Evolutionary conservation across 2,888 invertebrate genomes (phyloP).

Genomic region (Eretmocerus hayati): DNA sequence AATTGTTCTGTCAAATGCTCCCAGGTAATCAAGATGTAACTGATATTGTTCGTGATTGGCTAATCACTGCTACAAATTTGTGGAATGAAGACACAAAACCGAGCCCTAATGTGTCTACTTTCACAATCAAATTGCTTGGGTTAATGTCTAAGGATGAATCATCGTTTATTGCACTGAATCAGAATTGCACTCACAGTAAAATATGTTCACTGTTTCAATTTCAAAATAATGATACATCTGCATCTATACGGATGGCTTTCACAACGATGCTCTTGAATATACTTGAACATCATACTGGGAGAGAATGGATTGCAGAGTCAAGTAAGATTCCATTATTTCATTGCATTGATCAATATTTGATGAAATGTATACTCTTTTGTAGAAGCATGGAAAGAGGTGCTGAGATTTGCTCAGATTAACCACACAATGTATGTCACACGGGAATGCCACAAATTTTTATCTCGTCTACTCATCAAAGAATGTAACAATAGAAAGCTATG

Average conservation of each 20-base stretch:
- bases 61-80: slow-evolving; percentile 31
- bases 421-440: slow-evolving; percentile 66
- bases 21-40: slow-evolving; percentile 26
- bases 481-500: slow-evolving; percentile 44
- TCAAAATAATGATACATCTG: slow-evolving; percentile 45
- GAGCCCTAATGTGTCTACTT: slow-evolving; percentile 51
- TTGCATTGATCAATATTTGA: not conserved
- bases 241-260: slow-evolving; percentile 62
- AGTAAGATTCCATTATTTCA: slow-evolving; percentile 28
- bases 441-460: slow-evolving; percentile 60
- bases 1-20: slow-evolving; percentile 4
- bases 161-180: slow-evolving; percentile 52
- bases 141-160: slow-evolving; percentile 55
- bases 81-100: slow-evolving; percentile 38
- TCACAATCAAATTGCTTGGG: slow-evolving; percentile 59
- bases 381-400: slow-evolving; percentile 59
- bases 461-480: slow-evolving; percentile 33
- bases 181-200: slow-evolving; percentile 44
- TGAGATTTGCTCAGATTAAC: slow-evolving; percentile 57
- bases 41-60: slow-evolving; percentile 33
- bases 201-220: slow-evolving; percentile 40
- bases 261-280: slow-evolving; percentile 58
- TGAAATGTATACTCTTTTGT: slow-evolving; percentile 32
- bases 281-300: slow-evolving; percentile 57
- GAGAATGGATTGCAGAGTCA: slow-evolving; percentile 53